These are phyloP conservation scores for Enteromius treurensis DNA, from an alignment of 2,797 vertebrate genomes.

Conservation along the genomic window DNA sequence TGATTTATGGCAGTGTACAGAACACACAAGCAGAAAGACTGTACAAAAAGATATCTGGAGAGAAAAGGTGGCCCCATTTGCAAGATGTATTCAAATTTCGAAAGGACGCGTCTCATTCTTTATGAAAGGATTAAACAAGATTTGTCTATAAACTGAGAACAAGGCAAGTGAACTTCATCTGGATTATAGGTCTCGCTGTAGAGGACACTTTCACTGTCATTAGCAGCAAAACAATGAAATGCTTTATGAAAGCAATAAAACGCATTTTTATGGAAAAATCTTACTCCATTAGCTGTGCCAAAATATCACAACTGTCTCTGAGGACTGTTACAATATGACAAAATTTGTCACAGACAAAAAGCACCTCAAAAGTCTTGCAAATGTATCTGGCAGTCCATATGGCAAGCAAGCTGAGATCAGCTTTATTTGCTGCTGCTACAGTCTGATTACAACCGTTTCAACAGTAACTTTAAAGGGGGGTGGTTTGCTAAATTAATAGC, in stretches of 20 bases:
- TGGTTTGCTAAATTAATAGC: background rate
- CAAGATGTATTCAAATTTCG: background rate
- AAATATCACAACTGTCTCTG: constrained; percentile 1
- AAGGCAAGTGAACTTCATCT: background rate
- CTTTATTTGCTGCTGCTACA: background rate
- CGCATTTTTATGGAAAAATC: background rate
- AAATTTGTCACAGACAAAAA: background rate
- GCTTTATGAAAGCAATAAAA: background rate
- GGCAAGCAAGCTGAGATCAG: background rate
- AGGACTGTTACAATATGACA: background rate
- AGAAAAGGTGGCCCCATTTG: background rate
- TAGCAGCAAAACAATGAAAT: background rate
- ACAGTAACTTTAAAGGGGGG: background rate
- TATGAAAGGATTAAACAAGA: background rate
- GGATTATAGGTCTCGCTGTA: background rate
- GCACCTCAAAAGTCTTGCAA: background rate
- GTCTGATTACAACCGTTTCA: background rate
- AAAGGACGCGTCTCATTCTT: background rate
- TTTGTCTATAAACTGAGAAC: background rate
- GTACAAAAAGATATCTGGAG: background rate
- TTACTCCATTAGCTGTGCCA: background rate
- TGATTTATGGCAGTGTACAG: background rate
- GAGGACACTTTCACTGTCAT: background rate
- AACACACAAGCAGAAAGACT: background rate
- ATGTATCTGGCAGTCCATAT: background rate